These are phyloP conservation scores for Proterorhinus semilunaris DNA, from an alignment of 2,113 vertebrate species.

Conservation along the genomic window DNA sequence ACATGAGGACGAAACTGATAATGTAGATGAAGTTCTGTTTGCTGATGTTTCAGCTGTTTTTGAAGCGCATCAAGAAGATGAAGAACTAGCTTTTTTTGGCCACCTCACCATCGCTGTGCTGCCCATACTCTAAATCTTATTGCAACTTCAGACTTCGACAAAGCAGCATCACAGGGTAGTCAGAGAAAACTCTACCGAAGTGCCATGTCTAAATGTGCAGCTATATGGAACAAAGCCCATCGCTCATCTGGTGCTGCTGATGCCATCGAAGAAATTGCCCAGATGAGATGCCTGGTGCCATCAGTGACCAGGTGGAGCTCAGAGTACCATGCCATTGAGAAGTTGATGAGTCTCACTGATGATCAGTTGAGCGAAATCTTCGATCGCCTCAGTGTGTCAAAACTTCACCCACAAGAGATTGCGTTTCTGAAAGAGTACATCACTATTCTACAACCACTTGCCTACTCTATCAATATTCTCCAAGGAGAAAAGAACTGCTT, in stretches of 20 bases:
- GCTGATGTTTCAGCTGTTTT: neutral
- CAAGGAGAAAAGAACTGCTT: neutral
- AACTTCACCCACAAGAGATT: neutral
- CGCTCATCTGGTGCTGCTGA: neutral
- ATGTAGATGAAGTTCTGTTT: neutral
- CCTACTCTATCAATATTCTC: neutral
- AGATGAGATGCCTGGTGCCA: neutral
- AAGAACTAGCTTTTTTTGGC: neutral
- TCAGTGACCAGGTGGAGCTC: neutral
- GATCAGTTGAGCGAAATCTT: neutral
- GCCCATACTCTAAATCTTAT: neutral
- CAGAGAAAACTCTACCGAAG: neutral
- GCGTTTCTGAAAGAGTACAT: neutral
- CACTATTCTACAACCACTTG: neutral
- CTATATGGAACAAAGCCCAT: neutral
- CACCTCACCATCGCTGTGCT: neutral
- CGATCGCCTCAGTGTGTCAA: no score
- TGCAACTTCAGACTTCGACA: neutral
- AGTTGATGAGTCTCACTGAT: neutral
- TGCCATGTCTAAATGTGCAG: neutral
- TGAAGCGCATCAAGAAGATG: neutral
- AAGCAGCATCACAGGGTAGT: neutral
- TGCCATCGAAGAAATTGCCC: neutral
- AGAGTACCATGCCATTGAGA: neutral
- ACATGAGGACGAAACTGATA: neutral